phyloP scores from a whole-genome alignment of 2,797 vertebrate genomes.

The Eupleurogrammus muticus region DNA sequence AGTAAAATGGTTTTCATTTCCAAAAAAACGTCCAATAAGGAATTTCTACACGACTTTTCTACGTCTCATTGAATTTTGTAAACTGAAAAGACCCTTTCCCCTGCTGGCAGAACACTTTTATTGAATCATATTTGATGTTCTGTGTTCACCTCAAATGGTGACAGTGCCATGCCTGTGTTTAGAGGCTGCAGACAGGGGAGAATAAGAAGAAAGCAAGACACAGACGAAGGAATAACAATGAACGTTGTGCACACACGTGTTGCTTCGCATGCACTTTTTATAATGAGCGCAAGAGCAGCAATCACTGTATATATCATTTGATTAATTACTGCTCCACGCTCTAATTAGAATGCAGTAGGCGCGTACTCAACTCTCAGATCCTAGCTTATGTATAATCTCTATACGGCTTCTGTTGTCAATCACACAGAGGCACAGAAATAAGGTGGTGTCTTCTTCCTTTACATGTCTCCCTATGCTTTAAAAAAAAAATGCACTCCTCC shows the following conservation, averaged over 20 bases:
- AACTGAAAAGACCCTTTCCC: conserved; percentile 36
- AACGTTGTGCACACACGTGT: conserved; percentile 58
- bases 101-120: conserved; percentile 30
- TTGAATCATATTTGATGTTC: conserved; percentile 60
- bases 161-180: conserved; percentile 27
- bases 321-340: conserved; percentile 72
- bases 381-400: conserved; percentile 49
- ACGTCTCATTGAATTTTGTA: conserved; percentile 35
- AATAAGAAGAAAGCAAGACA: conserved; percentile 75
- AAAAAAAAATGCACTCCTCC: conserved; percentile 56
- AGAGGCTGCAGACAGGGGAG: conserved; percentile 52
- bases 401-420: conserved; percentile 59
- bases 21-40: conserved; percentile 24
- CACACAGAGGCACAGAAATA: conserved; percentile 32
- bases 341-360: conserved; percentile 75
- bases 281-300: conserved; percentile 58
- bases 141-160: conserved; percentile 45
- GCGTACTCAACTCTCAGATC: conserved; percentile 65
- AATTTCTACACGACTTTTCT: conserved; percentile 20
- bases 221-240: conserved; percentile 76
- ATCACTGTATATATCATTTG: conserved; percentile 74
- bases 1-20: conserved; percentile 26
- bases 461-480: conserved; percentile 12
- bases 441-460: conserved; percentile 24
- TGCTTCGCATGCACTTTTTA: conserved; percentile 10